Base-by-base conservation (phyloP, 2,113 vertebrate genomes). In the Malurus alboscapulatus region DNA sequence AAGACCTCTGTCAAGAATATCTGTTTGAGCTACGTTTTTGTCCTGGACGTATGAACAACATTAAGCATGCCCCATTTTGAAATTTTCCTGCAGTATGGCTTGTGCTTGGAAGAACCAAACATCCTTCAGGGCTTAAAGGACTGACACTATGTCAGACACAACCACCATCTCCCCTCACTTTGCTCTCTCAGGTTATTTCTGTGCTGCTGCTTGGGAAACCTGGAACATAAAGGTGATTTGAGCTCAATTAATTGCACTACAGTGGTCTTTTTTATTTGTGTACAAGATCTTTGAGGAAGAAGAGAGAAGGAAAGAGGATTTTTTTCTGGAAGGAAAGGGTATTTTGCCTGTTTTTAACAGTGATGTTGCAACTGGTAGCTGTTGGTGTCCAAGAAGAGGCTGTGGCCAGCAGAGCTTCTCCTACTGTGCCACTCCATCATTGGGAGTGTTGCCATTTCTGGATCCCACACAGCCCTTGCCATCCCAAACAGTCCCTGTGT, bases 401-500 rank as follows among this genome's bases (percentile, higher is more conserved):
- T 14, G 18, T 73, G 25, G n/a, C 42, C 73, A 48, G 77, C 77
- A 77, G n/a, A 86, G 47, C 45, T 26, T 32, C 32, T 59, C 2
- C 42, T 22, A 7, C 36, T 7, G n/a, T 2, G 5, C 54, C 1
- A 51, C 57, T 0, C 0, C 65, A 34, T 22, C 0, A 0, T 2
- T 32, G 27, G 9, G 2, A 22, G 4, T 22, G 20, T 25, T 73
- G 57, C 59, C 24, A 1, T 55, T 88, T 58, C 59, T 24, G 61
- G 75, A 65, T 53, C 30, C 42, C 4, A 1, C 18, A 2, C 2
- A 51, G 51, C 54, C 7, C 1, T 10, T n/a, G 45, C 68, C 3
- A 0, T 32, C 36, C 36, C 7, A 36, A 86, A 5, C 32, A 42
- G 40, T 29, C 29, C 59, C 29, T 2, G 1, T 36, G 67, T 32